A percentile compares a stretch with the other conserved stretches of the same genome.
Conservation (phyloP, 92 coral and sea anemone genomes). For the Isaurus tuberculatus region DNA sequence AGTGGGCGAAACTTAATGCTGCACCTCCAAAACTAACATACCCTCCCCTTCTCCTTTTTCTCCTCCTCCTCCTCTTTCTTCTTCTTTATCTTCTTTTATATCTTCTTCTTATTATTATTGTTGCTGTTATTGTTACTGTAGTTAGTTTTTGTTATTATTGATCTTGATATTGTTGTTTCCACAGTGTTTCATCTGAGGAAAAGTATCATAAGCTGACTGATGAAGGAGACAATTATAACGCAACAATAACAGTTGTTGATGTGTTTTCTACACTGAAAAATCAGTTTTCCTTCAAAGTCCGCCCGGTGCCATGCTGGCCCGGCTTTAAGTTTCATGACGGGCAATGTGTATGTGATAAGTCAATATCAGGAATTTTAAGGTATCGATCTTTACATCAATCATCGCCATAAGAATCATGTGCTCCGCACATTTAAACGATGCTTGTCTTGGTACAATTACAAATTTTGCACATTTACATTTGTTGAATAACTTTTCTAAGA, state of each 20-base stretch:
- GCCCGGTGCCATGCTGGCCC: conserved; percentile 80
- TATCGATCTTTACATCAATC: no score
- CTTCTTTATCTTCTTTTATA: no score
- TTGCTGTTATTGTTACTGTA: neutral
- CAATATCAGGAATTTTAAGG: conserved; percentile 50
- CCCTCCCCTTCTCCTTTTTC: no score
- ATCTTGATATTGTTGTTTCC: neutral
- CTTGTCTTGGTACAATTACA: no score
- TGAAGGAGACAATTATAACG: conserved; percentile 40
- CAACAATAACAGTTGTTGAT: conserved; percentile 63
- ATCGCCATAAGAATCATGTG: no score
- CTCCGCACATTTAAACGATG: no score
- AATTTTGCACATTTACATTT: no score
- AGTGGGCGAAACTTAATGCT: no score
- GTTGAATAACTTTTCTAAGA: no score
- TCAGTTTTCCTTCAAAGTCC: conserved; percentile 63
- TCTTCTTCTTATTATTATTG: neutral
- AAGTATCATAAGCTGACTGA: conserved; percentile 43
- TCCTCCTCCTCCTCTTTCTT: no score
- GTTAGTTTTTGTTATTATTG: neutral
- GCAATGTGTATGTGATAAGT: conserved; percentile 74
- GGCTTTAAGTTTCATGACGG: conserved; percentile 72
- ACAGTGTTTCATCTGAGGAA: conserved; percentile 24
- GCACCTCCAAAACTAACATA: no score
- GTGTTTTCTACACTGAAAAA: conserved; percentile 67